Evolutionary conservation across 2,113 vertebrate species (phyloP), one percentile per base, ranked within the genome.

Genomic region (Ophiodon elongatus): DNA sequence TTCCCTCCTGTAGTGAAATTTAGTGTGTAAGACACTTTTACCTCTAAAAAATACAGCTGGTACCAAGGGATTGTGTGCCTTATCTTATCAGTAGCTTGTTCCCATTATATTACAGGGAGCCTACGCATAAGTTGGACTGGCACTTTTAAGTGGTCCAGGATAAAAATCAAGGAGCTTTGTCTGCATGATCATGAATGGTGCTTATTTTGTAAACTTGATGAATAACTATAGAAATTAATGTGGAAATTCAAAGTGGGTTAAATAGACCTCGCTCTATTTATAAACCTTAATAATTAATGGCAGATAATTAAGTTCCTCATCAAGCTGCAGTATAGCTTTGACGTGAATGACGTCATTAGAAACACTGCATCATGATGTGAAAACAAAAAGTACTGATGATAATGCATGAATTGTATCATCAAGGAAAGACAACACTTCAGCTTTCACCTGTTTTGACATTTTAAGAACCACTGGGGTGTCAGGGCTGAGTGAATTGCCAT

Each of bases 401-500:
- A 71, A 75, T 19, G 50, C 56, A 54, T 45, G 43, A 71, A 78
- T 74, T 76, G 59, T 56, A 69, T 74, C 50, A 57, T 65, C 37
- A 25, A 29, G 9, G 59, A 84, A 47, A 74, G 65, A 79, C 73
- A 79, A 76, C 47, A 33, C 74, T 76, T 86, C 76, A 84, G 71
- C 69, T 15, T 83, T 72, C 54, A 37, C 74, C 84, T 85, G 67
- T 81, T 88, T 85, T 90, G 87, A 92, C 82, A 90, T 88, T 85
- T 86, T 45, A 67, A 82, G 73, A 89, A 86, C 83, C 84, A 57
- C 82, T 79, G 31, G 63, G 67, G 85, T 87, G 82, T 89, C 88
- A 73, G 82, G 82, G 83, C 76, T 90, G 86, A 91, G 76, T 85
- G 87, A 90, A 91, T 91, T 79, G 88, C 84, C 54, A 19, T 77